Base-by-base conservation (phyloP, 2,888 invertebrate genomes). In the Baronia brevicornis region DNA sequence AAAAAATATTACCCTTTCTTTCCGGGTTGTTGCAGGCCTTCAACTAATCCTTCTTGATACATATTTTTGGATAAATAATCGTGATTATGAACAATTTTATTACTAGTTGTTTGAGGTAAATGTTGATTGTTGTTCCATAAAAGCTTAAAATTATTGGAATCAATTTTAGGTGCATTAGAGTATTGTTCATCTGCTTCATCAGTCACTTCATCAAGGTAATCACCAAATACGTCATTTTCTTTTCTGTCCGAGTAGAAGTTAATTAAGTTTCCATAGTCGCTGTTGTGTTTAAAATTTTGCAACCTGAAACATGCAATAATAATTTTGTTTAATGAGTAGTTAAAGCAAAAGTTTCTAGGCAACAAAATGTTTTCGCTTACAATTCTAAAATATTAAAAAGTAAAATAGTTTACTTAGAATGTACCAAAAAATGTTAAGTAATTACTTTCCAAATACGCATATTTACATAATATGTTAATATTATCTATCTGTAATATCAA, bases 1-100 rank as follows among this genome's bases (percentile, higher is more conserved):
- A 14, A 14, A 25, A 30, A 29, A 27, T 9, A 9, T 35, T 36
- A 36, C 36, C 30, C 36, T 36, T 36, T 36, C 20, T 36, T 36
- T 9, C 31, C 26, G 3, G 21, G 36, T 18, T 36, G 26, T 6
- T 36, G 36, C 3, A 30, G 6, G 5, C 14, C 17, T 2, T 22
- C 30, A 9, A 26, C 3, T 1, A 22, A 12, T n/a, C 20, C 8
- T n/a, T 17, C 9, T 2, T 22, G 13, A 10, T 30, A 27, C 3
- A 19, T 19, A 7, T 11, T 30, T 21, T 30, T 30, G 0, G 26
- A 18, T 2, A 10, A 9, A 14, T 22, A 22, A 1, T 30, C 25
- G 5, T 32, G 18, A 25, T 21, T 8, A 8, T 11, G 5, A 1
- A 7, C 22, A 3, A 12, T 10, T 12, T 29, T 17, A 1, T 14